phyloP scores from a whole-genome alignment of 2,888 invertebrate genomes.

The Drosophila mimica region DNA sequence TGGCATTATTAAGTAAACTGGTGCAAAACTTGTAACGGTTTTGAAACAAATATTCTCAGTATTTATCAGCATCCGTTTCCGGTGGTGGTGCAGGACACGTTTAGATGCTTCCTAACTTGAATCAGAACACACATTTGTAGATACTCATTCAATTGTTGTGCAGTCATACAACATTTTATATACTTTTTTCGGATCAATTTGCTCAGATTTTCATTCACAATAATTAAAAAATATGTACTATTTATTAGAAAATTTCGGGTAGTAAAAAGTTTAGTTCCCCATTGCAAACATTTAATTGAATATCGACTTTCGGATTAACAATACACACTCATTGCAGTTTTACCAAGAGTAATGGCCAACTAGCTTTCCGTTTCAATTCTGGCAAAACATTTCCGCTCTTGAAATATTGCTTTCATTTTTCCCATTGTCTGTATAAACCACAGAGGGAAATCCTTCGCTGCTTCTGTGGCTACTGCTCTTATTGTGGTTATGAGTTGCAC shows the following conservation, averaged over 20 bases:
- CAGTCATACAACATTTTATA: neutral
- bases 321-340: slow-evolving; percentile 33
- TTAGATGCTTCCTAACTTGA: neutral
- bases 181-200: neutral
- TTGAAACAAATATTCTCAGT: slow-evolving; percentile 19
- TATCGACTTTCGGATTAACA: slow-evolving; percentile 42
- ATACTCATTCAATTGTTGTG: neutral
- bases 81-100: neutral
- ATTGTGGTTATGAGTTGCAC: slow-evolving; percentile 45
- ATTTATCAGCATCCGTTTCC: slow-evolving; percentile 20
- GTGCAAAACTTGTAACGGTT: neutral
- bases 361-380: slow-evolving; percentile 53
- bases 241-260: neutral
- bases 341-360: slow-evolving; percentile 30
- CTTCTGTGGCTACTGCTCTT: slow-evolving; percentile 8
- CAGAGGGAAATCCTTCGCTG: slow-evolving; percentile 47
- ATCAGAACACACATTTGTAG: slow-evolving; percentile 1
- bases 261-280: slow-evolving; percentile 31
- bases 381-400: slow-evolving; percentile 70
- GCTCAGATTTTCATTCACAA: neutral
- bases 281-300: slow-evolving; percentile 67
- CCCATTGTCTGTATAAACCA: slow-evolving; percentile 41
- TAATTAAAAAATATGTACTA: neutral
- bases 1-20: slow-evolving; percentile 14
- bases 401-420: slow-evolving; percentile 64